Evolutionary conservation across 2,888 invertebrate species (phyloP), one percentile per base, ranked within the genome.

Genomic region (Drosophila gaucha): DNA sequence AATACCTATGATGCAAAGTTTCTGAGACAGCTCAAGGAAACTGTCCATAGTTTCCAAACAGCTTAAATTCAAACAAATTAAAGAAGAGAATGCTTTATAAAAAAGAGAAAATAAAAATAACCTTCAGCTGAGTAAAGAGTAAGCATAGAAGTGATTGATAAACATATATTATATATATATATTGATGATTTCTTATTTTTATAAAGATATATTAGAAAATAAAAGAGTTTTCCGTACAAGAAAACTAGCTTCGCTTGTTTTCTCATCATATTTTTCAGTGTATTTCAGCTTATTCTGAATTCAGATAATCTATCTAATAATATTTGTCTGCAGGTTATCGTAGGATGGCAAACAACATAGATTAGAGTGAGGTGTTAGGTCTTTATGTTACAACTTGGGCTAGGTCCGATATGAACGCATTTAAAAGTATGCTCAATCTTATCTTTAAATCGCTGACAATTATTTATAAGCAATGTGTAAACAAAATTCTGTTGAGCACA

Each of bases 401-500:
- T 41, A 20, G 16, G 31, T 60, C 24, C 18, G 10, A 50, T 51
- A 16, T 26, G 10, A 36, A 10, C 14, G n/a, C 39, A 33, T 14
- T 14, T 14, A 2, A 24, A 24, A 43, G 18, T 9, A 30, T 24
- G 33, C n/a, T 43, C 43, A 20, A 54, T 50, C 38, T 43, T 49
- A 67, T 49, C 38, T 68, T 16, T 22, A 2, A 28, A 41, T 60
- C 14, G 10, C 26, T 36, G 30, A 18, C 55, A 67, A 52, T 63
- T 56, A 67, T 57, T 46, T 47, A 30, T 38, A 51, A 46, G 49
- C 63, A 64, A 60, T 43, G 38, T 52, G 70, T 52, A 63, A 70
- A 51, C 50, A 41, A 55, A 18, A 50, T 54, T 16, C 36, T 43
- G 38, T 33, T 20, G 22, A 35, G 49, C 72, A 63, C 52, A 71